Conservation (phyloP, 1,140 invertebrate species). For the Palaemon carinicauda region DNA sequence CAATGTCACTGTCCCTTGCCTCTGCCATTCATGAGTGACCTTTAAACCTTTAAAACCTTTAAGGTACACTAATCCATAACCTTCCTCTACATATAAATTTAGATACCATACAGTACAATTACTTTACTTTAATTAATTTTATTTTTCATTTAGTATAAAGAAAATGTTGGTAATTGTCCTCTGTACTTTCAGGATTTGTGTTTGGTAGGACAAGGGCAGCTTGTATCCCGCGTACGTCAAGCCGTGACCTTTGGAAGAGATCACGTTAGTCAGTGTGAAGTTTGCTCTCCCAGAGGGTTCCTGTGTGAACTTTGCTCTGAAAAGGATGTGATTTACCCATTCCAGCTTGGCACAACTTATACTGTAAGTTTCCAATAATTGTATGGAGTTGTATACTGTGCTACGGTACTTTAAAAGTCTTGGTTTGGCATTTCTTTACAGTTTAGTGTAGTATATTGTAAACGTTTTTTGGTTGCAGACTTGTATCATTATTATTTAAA, state of each 20-base stretch:
- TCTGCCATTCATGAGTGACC: too few species aligned
- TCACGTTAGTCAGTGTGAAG: constrained; percentile 27
- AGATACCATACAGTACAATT: too few species aligned
- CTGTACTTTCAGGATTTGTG: constrained; percentile 20
- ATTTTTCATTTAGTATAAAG: not conserved
- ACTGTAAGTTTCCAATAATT: constrained; percentile 47
- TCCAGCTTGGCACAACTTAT: constrained; percentile 42
- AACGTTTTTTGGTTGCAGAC: not conserved
- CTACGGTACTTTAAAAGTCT: too few species aligned
- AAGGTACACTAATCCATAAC: too few species aligned
- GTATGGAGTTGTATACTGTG: too few species aligned
- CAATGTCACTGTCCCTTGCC: too few species aligned
- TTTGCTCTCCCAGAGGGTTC: constrained; percentile 38
- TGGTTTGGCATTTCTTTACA: not conserved
- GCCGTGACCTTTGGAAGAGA: constrained; percentile 44
- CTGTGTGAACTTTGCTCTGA: constrained; percentile 41
- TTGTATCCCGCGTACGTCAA: constrained; percentile 17
- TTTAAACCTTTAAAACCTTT: too few species aligned
- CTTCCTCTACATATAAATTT: too few species aligned
- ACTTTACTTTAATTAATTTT: not conserved
- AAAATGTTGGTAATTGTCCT: not conserved
- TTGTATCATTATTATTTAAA: not conserved
- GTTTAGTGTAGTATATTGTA: not conserved
- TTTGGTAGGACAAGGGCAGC: constrained; percentile 14
- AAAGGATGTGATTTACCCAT: constrained; percentile 42